Evolutionary conservation across 2,797 vertebrate genomes (phyloP).

Genomic region (Stomatorhinus walkeri): DNA sequence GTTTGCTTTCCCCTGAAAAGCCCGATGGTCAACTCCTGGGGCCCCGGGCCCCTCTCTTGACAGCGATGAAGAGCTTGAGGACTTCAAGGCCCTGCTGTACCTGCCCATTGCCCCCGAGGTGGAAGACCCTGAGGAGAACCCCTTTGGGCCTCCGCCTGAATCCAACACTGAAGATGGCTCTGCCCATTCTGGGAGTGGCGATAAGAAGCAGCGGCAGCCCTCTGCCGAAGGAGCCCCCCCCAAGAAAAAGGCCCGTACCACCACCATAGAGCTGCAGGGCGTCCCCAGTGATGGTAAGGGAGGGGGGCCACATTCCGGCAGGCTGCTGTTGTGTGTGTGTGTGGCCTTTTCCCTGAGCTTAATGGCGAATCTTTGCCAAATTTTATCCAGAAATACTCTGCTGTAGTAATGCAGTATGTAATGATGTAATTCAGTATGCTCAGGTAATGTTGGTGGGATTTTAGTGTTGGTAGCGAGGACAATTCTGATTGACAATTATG

Average conservation of each 20-base stretch:
- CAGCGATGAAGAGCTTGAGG: constrained; percentile 94
- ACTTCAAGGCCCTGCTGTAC: constrained; percentile 87
- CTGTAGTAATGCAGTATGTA: background rate
- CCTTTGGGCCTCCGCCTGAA: constrained; percentile 88
- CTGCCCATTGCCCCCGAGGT: constrained; percentile 94
- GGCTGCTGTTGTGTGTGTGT: background rate
- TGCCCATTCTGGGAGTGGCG: constrained; percentile 52
- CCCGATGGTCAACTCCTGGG: background rate
- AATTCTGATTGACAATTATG: background rate
- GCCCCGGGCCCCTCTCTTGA: background rate
- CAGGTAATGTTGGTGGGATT: background rate
- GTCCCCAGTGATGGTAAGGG: constrained; percentile 85
- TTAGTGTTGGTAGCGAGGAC: background rate
- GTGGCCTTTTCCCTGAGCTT: background rate
- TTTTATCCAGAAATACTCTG: background rate
- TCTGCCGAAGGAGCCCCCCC: constrained; percentile 80
- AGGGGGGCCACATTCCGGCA: background rate
- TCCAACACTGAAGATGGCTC: constrained; percentile 68
- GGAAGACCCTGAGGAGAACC: constrained; percentile 95
- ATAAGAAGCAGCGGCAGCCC: constrained; percentile 84
- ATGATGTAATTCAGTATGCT: background rate
- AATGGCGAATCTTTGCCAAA: background rate
- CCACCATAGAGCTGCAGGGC: constrained; percentile 93
- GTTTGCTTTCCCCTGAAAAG: background rate
- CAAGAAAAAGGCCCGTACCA: constrained; percentile 94